Base-by-base conservation (phyloP, 1,140 invertebrate genomes). In the Pogonognathellus flavescens region DNA sequence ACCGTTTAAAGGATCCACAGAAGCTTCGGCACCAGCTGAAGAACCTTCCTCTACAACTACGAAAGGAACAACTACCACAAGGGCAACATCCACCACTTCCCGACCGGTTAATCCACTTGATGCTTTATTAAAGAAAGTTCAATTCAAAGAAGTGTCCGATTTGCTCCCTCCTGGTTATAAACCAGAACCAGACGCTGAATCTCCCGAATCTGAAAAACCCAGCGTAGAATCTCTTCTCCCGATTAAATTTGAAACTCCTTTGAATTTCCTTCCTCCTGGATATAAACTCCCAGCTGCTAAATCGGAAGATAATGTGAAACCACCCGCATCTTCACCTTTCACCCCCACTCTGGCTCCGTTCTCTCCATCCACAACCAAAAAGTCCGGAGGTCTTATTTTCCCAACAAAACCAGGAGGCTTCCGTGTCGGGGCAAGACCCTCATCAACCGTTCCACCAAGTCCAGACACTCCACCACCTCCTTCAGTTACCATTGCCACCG, bases 391-490 rank as follows among this genome's bases (percentile, higher is more conserved):
- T 18, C 91, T 96, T 11, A 94, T 96, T 3, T 96, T 96, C 87
- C 95, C 95, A 9, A 95, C 94, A 85, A 92, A 95, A 89, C 94
- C 95, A 50, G 94, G 95, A 62, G 93, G 94, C 88, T 85, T 90
- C n/a, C 92, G 89, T 20, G 83, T 82, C 16, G 89, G 50, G 1
- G n/a, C 94, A 86, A 92, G 93, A 86, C 91, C 93, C 7, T 90
- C 91, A 4, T 91, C 92, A 62, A 93, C 94, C 9, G 88, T 89
- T 94, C 94, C 22, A 94, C 93, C 3, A 91, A 87, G 87, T 20
- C 72, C 88, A n/a, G 90, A 89, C 57, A 86, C 87, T 0, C 85
- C 89, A 0, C 89, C 90, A 80, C 80, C 89, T 86, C 89, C 88
- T 0, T 89, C 90, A 62, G 87, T 88, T 18, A 80, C 87, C 25